phyloP scores from a whole-genome alignment of 2,113 vertebrate species.

The Echinops telfairi region DNA sequence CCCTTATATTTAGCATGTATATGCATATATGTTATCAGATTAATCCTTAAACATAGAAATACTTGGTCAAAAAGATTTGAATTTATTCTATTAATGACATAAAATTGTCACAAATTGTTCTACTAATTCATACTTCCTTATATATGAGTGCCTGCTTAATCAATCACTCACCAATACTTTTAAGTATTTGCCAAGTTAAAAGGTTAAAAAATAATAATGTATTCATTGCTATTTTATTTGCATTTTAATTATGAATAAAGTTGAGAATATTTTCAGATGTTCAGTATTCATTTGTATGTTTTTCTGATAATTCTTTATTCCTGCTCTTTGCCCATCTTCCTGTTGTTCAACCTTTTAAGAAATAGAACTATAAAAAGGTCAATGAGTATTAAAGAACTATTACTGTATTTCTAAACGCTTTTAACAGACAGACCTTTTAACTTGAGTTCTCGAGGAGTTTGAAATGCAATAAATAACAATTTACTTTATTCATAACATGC shows the following conservation, averaged over 20 bases:
- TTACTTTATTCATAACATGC: not conserved
- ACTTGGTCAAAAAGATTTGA: not conserved
- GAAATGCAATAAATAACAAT: not conserved
- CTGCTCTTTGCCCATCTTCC: not conserved
- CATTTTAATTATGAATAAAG: not conserved
- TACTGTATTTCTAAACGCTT: not conserved
- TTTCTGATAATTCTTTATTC: slow-evolving; percentile 15
- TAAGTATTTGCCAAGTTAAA: not conserved
- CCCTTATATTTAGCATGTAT: not conserved
- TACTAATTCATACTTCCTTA: not conserved
- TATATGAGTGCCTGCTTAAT: not conserved
- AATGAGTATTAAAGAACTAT: slow-evolving; percentile 9
- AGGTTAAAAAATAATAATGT: not conserved
- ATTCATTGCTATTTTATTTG: not conserved
- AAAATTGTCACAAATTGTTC: not conserved
- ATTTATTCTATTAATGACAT: not conserved
- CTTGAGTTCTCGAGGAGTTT: slow-evolving; percentile 25
- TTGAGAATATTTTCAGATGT: not conserved
- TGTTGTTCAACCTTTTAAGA: slow-evolving; percentile 5
- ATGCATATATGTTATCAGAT: not conserved
- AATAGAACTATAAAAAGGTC: slow-evolving; percentile 1
- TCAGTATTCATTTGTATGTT: not conserved
- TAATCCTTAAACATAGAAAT: not conserved
- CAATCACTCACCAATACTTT: not conserved
- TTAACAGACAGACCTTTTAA: not conserved